Evolutionary conservation across 2,797 vertebrate species (phyloP).

Genomic region (Crenuchus spilurus): DNA sequence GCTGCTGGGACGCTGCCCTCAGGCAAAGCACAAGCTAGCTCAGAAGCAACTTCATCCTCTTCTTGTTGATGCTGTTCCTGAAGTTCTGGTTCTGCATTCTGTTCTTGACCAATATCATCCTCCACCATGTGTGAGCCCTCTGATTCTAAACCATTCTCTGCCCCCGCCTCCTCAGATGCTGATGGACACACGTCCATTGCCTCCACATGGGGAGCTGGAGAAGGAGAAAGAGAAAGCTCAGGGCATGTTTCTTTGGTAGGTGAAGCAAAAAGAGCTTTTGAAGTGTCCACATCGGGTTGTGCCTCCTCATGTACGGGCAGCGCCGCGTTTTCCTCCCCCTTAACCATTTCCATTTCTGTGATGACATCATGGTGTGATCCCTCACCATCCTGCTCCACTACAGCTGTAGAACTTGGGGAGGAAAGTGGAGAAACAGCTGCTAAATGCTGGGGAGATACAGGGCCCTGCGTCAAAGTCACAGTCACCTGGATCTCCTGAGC

Average conservation of each 20-base stretch:
- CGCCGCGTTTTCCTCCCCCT: constrained; percentile 25
- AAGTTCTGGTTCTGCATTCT: constrained; percentile 41
- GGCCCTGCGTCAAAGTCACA: constrained; percentile 54
- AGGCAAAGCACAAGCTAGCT: constrained; percentile 20
- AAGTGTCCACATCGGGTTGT: constrained; percentile 53
- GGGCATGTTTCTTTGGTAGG: constrained; percentile 51
- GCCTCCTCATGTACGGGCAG: constrained; percentile 9
- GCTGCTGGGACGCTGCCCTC: constrained; percentile 51
- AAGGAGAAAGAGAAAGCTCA: constrained; percentile 47
- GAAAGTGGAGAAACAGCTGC: constrained; percentile 36
- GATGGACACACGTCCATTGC: constrained; percentile 45
- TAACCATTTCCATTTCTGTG: constrained; percentile 4
- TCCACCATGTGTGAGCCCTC: constrained; percentile 32
- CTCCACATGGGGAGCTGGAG: constrained; percentile 28
- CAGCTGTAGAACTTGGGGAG: constrained; percentile 40
- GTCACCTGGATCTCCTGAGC: constrained; percentile 63
- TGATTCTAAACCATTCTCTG: background rate
- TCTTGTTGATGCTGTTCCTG: constrained; percentile 34
- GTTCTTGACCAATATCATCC: constrained; percentile 1
- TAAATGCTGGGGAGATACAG: constrained; percentile 25
- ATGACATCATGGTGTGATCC: constrained; percentile 7
- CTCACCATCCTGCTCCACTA: constrained; percentile 37
- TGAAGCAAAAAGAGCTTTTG: constrained; percentile 35
- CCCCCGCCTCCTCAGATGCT: constrained; percentile 17
- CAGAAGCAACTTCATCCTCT: constrained; percentile 49